Conservation (phyloP, 2,797 vertebrate genomes). For the Artibeus lituratus region DNA sequence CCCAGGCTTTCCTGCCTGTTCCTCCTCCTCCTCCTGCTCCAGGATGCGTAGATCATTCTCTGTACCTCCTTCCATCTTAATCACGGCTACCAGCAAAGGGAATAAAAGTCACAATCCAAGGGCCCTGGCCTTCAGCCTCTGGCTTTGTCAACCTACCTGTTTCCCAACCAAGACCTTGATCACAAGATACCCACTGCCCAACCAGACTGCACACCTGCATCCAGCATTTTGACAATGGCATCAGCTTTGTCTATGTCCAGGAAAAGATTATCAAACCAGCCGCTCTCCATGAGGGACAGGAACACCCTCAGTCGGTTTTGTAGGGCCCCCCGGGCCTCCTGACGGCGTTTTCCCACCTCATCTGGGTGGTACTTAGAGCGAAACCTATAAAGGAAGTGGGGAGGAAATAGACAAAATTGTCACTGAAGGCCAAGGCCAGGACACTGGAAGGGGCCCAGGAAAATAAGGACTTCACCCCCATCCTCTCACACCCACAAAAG, state of each 20-base stretch:
- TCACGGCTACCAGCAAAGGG: slow-evolving; percentile 85
- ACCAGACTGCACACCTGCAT: slow-evolving; percentile 86
- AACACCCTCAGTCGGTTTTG: slow-evolving; percentile 91
- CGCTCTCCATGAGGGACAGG: slow-evolving; percentile 89
- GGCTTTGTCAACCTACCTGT: not conserved
- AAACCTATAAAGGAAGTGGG: slow-evolving; percentile 82
- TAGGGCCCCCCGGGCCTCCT: slow-evolving; percentile 88
- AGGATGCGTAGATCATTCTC: slow-evolving; percentile 93
- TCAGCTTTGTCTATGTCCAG: slow-evolving; percentile 92
- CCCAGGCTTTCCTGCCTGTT: slow-evolving; percentile 82
- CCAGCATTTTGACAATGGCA: slow-evolving; percentile 91
- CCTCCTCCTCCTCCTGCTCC: slow-evolving; percentile 93
- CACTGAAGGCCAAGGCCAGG: not conserved
- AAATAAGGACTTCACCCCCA: slow-evolving; percentile 37
- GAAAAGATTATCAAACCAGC: slow-evolving; percentile 90
- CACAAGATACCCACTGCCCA: not conserved
- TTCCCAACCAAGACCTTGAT: not conserved
- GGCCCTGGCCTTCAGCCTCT: not conserved
- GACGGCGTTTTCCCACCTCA: slow-evolving; percentile 88
- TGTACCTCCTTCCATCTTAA: slow-evolving; percentile 96
- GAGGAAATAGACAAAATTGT: slow-evolving; percentile 28
- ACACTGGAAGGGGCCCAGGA: slow-evolving; percentile 59
- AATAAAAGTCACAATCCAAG: not conserved
- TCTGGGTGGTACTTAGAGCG: slow-evolving; percentile 95
- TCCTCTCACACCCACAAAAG: slow-evolving; percentile 60